A percentile compares a stretch with the other conserved stretches of the same genome.
Evolutionary conservation across 2,888 invertebrate genomes (phyloP).

Genomic region (Petrolisthes cinctipes): DNA sequence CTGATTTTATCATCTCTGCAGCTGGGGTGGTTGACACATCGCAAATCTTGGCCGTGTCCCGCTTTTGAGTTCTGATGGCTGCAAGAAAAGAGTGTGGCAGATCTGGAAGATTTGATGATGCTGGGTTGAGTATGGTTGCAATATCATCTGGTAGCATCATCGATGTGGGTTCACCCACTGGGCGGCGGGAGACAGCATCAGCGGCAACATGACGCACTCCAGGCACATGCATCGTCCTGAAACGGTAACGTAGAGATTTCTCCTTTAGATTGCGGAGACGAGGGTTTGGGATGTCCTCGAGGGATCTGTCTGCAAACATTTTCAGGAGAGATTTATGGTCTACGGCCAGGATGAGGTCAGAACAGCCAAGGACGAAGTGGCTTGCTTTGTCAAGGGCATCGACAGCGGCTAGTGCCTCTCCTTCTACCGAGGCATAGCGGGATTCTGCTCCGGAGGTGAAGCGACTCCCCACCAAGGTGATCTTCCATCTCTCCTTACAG

Average conservation of each 20-base stretch:
- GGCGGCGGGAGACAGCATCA: too few species aligned
- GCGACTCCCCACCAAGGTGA: constrained; percentile 36
- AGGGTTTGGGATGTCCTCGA: too few species aligned
- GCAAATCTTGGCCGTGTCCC: not conserved
- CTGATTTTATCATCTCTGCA: not conserved
- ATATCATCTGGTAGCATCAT: too few species aligned
- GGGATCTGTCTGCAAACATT: too few species aligned
- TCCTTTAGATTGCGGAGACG: too few species aligned
- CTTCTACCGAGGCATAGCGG: constrained; percentile 24
- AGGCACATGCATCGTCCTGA: too few species aligned
- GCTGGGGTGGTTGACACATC: not conserved
- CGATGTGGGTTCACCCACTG: too few species aligned
- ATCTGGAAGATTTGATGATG: not conserved
- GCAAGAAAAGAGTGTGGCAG: constrained; percentile 22
- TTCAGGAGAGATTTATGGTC: too few species aligned
- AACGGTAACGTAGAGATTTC: too few species aligned
- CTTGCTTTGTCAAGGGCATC: constrained; percentile 44
- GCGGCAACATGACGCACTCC: too few species aligned
- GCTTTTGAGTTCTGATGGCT: not conserved
- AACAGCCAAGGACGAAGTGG: constrained; percentile 24
- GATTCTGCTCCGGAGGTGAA: constrained; percentile 37
- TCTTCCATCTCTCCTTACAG: constrained; percentile 25
- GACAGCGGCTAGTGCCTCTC: constrained; percentile 20
- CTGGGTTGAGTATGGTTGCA: too few species aligned
- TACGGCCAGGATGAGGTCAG: too few species aligned